A percentile compares a stretch with the other conserved stretches of the same genome.
These are phyloP conservation scores for Synodontis membranacea DNA, from an alignment of 2,113 vertebrate genomes.

Conservation along the genomic window DNA sequence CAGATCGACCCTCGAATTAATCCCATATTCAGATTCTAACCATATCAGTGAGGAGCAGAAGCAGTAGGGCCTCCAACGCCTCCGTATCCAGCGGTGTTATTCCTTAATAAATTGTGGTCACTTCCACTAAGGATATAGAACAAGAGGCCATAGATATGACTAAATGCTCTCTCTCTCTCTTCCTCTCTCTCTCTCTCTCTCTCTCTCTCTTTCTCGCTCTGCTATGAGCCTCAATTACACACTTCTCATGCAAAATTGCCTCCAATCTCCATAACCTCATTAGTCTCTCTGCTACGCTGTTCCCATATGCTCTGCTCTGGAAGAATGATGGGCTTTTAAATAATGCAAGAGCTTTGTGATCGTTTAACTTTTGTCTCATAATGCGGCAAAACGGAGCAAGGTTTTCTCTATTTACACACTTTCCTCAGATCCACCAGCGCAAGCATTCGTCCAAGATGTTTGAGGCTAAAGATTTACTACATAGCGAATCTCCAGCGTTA, in stretches of 20 bases:
- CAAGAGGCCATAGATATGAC: conserved; percentile 13
- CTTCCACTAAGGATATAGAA: background rate
- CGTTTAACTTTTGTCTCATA: conserved; percentile 21
- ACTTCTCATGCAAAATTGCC: conserved; percentile 26
- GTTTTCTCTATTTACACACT: background rate
- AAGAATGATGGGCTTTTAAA: conserved; percentile 39
- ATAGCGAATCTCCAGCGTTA: background rate
- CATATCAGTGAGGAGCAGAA: background rate
- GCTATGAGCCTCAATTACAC: conserved; percentile 26
- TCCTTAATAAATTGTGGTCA: conserved; percentile 15
- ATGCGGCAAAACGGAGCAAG: background rate
- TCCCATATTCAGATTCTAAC: background rate
- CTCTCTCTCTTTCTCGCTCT: background rate
- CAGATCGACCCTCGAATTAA: background rate
- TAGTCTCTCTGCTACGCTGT: conserved; percentile 5
- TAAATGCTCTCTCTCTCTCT: conserved; percentile 4
- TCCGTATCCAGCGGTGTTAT: background rate
- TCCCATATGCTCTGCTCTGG: conserved; percentile 11
- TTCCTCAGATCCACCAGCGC: background rate
- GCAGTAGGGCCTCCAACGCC: background rate
- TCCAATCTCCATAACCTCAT: conserved; percentile 36
- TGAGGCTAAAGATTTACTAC: background rate
- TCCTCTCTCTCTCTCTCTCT: background rate
- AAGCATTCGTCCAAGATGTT: background rate
- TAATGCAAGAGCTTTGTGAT: conserved; percentile 28